Evolutionary conservation across 2,888 invertebrate genomes (phyloP).

Genomic region (Ceratothoa steindachneri): DNA sequence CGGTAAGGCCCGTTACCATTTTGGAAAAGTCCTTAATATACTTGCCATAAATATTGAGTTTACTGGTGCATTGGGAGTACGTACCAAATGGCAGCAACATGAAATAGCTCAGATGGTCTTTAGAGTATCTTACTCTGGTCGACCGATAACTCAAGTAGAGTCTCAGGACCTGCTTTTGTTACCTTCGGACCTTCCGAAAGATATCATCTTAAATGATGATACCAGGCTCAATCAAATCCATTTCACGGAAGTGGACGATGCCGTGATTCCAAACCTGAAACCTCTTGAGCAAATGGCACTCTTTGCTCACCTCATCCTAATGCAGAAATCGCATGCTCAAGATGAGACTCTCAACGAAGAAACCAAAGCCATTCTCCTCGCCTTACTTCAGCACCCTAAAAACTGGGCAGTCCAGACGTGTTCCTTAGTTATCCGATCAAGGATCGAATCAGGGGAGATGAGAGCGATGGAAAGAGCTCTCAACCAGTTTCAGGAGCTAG

Average conservation of each 20-base stretch:
- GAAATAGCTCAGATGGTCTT: constrained; percentile 77
- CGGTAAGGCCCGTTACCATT: constrained; percentile 64
- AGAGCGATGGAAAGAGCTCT: constrained; percentile 83
- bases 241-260: constrained; percentile 37
- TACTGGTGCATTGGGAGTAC: constrained; percentile 75
- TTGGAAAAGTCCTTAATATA: constrained; percentile 62
- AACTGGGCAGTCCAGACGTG: constrained; percentile 74
- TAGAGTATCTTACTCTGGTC: constrained; percentile 55
- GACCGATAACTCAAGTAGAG: constrained; percentile 24
- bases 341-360: constrained; percentile 39
- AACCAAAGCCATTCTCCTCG: constrained; percentile 37
- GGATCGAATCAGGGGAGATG: constrained; percentile 50
- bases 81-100: constrained; percentile 82
- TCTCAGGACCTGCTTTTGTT: constrained; percentile 24
- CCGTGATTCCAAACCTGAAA: constrained; percentile 31
- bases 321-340: constrained; percentile 26
- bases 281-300: constrained; percentile 40
- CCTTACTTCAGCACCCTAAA: constrained; percentile 54
- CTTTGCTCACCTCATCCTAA: constrained; percentile 25
- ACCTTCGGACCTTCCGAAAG: constrained; percentile 36
- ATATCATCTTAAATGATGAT: constrained; percentile 40
- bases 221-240: constrained; percentile 29
- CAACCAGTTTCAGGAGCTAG: constrained; percentile 64
- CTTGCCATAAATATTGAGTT: constrained; percentile 63
- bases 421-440: constrained; percentile 59